Conservation (phyloP, 2,888 invertebrate genomes). For the Agrochola circellaris region DNA sequence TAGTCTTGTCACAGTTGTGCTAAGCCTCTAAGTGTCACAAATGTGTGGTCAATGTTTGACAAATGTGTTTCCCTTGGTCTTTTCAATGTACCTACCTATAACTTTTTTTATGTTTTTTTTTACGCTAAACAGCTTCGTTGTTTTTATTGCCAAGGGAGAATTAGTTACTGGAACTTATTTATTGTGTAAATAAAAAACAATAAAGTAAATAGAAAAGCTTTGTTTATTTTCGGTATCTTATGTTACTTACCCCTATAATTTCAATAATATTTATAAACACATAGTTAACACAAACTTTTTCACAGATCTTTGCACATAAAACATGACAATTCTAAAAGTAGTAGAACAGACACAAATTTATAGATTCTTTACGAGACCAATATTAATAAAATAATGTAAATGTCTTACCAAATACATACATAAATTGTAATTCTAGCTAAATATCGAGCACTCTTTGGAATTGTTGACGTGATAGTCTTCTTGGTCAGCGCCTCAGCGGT, state of each 20-base stretch:
- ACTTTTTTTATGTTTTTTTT: conserved; percentile 53
- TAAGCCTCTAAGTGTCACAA: not conserved
- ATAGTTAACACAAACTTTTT: not conserved
- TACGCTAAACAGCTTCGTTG: conserved; percentile 55
- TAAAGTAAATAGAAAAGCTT: conserved; percentile 66
- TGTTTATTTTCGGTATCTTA: conserved; percentile 60
- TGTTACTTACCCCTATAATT: not conserved
- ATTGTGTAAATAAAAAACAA: conserved; percentile 83
- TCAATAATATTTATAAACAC: not conserved
- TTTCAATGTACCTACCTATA: conserved; percentile 28
- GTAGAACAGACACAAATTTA: not conserved
- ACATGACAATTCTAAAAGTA: not conserved
- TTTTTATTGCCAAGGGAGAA: conserved; percentile 64
- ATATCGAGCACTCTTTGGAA: conserved; percentile 32
- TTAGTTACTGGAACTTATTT: conserved; percentile 71
- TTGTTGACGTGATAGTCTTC: not conserved
- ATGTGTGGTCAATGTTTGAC: conserved; percentile 21
- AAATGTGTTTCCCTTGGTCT: conserved; percentile 14
- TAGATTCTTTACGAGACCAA: conserved; percentile 10
- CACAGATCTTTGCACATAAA: not conserved
- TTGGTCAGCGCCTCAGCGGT: conserved; percentile 53
- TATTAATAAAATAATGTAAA: not conserved
- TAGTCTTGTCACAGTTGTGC: conserved; percentile 21
- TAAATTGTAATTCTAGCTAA: conserved; percentile 26
- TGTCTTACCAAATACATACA: not conserved